These are phyloP conservation scores for Semnornis frantzii DNA, from an alignment of 2,113 vertebrate species.

Conservation along the genomic window DNA sequence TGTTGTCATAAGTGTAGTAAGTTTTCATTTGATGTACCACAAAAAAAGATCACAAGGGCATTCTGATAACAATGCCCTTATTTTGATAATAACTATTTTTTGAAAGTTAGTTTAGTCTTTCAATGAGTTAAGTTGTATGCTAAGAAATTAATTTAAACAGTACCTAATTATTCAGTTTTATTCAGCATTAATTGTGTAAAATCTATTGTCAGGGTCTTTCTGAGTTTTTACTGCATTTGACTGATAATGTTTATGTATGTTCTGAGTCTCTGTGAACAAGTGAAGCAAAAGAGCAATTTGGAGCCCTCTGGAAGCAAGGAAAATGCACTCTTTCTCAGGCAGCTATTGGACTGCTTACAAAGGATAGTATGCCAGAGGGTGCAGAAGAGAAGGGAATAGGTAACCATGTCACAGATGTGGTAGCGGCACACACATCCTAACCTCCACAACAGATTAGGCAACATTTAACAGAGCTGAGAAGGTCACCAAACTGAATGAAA, in stretches of 20 bases:
- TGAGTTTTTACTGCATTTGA: not conserved
- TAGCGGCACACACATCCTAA: not conserved
- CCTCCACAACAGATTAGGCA: not conserved
- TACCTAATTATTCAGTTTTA: not conserved
- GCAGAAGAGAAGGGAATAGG: not conserved
- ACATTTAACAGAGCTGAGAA: not conserved
- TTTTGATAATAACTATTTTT: not conserved
- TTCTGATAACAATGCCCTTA: not conserved
- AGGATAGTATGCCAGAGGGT: not conserved
- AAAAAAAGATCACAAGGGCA: not conserved
- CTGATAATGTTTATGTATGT: not conserved
- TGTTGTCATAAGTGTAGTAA: not conserved
- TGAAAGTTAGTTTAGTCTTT: not conserved
- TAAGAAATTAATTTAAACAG: not conserved
- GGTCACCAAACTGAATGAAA: not conserved
- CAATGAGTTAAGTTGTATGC: not conserved
- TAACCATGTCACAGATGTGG: not conserved
- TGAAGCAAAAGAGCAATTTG: not conserved
- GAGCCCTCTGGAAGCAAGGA: not conserved
- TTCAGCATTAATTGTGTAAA: not conserved
- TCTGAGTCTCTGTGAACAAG: not conserved
- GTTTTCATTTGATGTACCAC: not conserved
- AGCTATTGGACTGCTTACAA: not conserved
- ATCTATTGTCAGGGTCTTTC: not conserved
- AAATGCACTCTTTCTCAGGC: rapidly evolving